phyloP scores from a whole-genome alignment of 1,140 invertebrate species.

The Hyposmocoma kahamanoa region DNA sequence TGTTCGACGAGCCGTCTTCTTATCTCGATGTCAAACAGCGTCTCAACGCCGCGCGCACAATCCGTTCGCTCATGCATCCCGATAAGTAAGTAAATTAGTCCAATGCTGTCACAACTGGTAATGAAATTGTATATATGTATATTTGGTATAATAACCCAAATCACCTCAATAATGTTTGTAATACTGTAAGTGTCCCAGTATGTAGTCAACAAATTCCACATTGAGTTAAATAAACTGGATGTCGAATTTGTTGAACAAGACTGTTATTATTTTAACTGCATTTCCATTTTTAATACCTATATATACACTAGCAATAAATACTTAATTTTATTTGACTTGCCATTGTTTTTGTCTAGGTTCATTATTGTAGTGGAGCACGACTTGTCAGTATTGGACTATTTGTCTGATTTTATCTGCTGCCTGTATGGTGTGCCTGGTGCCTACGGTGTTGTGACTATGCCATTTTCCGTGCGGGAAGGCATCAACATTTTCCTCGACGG shows the following conservation, averaged over 20 bases:
- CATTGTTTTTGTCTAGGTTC: slow-evolving; percentile 84
- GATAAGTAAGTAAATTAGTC: slow-evolving; percentile 93
- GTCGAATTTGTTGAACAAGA: too few relatives aligned
- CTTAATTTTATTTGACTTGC: too few relatives aligned
- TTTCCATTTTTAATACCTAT: too few relatives aligned
- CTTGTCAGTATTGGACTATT: slow-evolving; percentile 98
- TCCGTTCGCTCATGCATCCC: slow-evolving; percentile 91
- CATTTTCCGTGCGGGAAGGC: slow-evolving; percentile 98
- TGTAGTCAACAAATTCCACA: too few relatives aligned
- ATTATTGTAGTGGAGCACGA: slow-evolving; percentile 99
- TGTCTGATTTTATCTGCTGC: slow-evolving; percentile 99
- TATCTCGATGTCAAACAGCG: slow-evolving; percentile 99
- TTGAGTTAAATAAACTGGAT: too few relatives aligned
- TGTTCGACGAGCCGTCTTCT: slow-evolving; percentile 99
- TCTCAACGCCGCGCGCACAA: slow-evolving; percentile 96
- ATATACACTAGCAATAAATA: too few relatives aligned
- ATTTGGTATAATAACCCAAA: too few relatives aligned
- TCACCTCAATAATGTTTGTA: too few relatives aligned
- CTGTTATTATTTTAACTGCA: too few relatives aligned
- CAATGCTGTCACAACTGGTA: too few relatives aligned
- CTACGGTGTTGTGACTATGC: slow-evolving; percentile 99
- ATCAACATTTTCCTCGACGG: slow-evolving; percentile 99
- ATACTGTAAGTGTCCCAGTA: too few relatives aligned
- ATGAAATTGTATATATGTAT: too few relatives aligned
- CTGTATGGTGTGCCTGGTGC: slow-evolving; percentile 98